Conservation (phyloP, 2,797 vertebrate genomes). For the Coregonus sp. region DNA sequence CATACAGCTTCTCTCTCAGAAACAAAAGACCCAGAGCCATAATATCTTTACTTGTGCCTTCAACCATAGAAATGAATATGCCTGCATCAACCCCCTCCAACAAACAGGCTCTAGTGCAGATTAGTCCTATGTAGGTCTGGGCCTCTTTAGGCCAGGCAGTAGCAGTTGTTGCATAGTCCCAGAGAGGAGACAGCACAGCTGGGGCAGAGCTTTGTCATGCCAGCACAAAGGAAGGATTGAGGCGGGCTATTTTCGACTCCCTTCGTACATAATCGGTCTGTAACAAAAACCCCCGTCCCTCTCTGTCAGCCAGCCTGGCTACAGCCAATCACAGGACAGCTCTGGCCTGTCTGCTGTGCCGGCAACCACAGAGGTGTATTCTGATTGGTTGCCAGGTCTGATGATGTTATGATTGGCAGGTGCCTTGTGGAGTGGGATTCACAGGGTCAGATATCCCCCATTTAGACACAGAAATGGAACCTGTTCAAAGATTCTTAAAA, state of each 20-base stretch:
- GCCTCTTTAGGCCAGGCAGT: background rate
- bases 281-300: conserved; percentile 35
- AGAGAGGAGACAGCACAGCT: conserved; percentile 24
- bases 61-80: background rate
- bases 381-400: background rate
- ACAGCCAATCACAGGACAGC: background rate
- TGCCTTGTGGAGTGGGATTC: background rate
- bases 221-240: conserved; percentile 34
- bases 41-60: background rate
- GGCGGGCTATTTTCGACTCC: conserved; percentile 35
- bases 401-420: conserved; percentile 10
- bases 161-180: background rate
- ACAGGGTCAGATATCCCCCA: background rate
- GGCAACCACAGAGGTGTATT: background rate
- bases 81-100: background rate
- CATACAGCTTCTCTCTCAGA: background rate
- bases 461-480: background rate
- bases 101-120: background rate
- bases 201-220: conserved; percentile 37
- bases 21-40: background rate
- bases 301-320: background rate
- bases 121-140: background rate
- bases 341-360: background rate
- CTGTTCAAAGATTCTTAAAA: background rate
- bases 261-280: conserved; percentile 17